Base-by-base conservation (phyloP, 2,888 invertebrate genomes). In the Eledone cirrhosa region DNA sequence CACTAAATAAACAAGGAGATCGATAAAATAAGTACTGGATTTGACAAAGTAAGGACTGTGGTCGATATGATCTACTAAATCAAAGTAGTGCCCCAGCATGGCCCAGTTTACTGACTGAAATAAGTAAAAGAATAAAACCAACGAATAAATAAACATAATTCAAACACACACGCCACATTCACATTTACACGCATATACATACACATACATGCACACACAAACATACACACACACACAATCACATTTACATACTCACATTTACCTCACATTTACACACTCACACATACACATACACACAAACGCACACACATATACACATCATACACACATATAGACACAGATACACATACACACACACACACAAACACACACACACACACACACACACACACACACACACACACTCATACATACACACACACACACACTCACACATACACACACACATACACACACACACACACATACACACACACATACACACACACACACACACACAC, bases 141-240 rank as follows among this genome's bases (percentile, higher is more conserved):
- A 53, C n/a, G 53, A 53, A 4, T 19, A n/a, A 5, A 53, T 4
- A 4, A 19, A 22, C 53, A 22, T 3, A 2, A 53, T 22, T n/a
- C n/a, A n/a, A n/a, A 53, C 22, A 19, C 53, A 19, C 53, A 53
- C n/a, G 19, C 24, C 24, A 63, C 4, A 24, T 24, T 11, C n/a
- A 11, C 63, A 63, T 5, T n/a, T 24, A 63, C 8, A 63, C 63
- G 24, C 63, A 63, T 16, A 11, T 24, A 63, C 16, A 63, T 5
- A 63, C 16, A 63, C 63, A 63, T 16, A 16, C 63, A 63, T 24
- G 24, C 63, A 63, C 63, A 63, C 63, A 63, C 63, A 63, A 22
- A 63, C 63, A 63, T 24, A 63, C 63, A 63, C 63, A 63, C 63
- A 63, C 63, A 63, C 63, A 63, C 63, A 63, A n/a, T n/a, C n/a